Conservation (phyloP, 2,888 invertebrate species). For the Sinopyrophorus schimmeli region DNA sequence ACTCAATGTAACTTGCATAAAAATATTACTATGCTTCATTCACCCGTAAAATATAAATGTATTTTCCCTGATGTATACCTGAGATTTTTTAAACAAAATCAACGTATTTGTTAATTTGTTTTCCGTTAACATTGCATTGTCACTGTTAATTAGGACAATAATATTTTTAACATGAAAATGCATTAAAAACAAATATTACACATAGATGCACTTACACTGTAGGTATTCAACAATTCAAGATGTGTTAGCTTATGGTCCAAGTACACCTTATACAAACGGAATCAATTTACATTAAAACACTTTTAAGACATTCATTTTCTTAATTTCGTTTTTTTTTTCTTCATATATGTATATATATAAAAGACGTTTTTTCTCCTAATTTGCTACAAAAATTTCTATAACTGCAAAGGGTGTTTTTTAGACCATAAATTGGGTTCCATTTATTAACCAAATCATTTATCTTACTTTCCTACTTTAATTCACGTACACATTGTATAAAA, state of each 20-base stretch:
- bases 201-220: constrained; percentile 34
- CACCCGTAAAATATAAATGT: constrained; percentile 26
- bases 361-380: constrained; percentile 3
- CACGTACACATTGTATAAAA: constrained; percentile 7
- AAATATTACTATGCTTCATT: constrained; percentile 26
- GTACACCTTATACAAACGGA: constrained; percentile 22
- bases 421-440: constrained; percentile 22
- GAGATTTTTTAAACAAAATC: constrained; percentile 30
- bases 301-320: constrained; percentile 19
- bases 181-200: constrained; percentile 32
- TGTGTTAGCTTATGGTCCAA: constrained; percentile 30
- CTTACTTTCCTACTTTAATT: constrained; percentile 6
- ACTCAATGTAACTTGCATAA: constrained; percentile 19
- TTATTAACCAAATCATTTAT: constrained; percentile 16
- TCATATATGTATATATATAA: background rate
- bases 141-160: constrained; percentile 39
- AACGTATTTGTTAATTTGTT: constrained; percentile 26
- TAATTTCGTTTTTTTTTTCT: background rate
- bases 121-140: constrained; percentile 51
- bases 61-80: constrained; percentile 31
- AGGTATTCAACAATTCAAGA: constrained; percentile 24
- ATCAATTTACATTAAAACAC: constrained; percentile 24
- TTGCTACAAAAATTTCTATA: constrained; percentile 16
- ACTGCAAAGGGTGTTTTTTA: constrained; percentile 21
- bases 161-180: constrained; percentile 33